A percentile compares a stretch with the other conserved stretches of the same genome.
phyloP scores from a whole-genome alignment of 2,888 invertebrate genomes.

The Neelides folsomi region DNA sequence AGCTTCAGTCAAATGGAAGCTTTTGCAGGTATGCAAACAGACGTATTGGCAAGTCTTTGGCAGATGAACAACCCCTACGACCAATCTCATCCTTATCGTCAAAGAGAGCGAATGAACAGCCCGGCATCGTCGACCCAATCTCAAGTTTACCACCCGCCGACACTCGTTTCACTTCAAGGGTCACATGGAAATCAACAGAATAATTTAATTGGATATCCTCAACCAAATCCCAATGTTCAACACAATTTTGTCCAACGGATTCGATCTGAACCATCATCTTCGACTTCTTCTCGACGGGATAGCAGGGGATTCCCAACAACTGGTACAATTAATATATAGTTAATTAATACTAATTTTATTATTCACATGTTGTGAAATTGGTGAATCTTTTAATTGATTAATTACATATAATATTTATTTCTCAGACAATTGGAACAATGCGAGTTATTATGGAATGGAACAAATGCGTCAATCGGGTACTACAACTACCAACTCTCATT shows the following conservation, averaged over 20 bases:
- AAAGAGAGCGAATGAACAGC: not conserved
- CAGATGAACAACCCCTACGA: not conserved
- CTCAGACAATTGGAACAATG: constrained; percentile 14
- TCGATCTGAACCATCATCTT: no score
- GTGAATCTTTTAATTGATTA: constrained; percentile 5
- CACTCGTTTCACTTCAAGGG: no score
- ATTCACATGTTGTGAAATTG: constrained; percentile 5
- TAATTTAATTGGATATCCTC: no score
- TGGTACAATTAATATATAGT: no score
- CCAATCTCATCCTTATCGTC: not conserved
- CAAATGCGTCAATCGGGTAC: constrained; percentile 5
- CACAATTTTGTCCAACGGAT: no score
- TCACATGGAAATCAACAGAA: no score
- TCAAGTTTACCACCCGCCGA: not conserved
- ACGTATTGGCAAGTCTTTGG: not conserved
- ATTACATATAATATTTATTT: no score
- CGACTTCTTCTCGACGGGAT: no score
- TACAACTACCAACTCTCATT: no score
- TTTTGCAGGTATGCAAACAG: not conserved
- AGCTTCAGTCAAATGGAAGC: not conserved
- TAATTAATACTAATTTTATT: not conserved
- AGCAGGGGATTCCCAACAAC: no score
- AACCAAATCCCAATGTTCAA: no score
- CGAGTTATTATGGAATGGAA: constrained; percentile 11
- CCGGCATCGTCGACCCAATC: not conserved